phyloP scores from a whole-genome alignment of 2,113 vertebrate genomes.

The Sphyrna mokarran region DNA sequence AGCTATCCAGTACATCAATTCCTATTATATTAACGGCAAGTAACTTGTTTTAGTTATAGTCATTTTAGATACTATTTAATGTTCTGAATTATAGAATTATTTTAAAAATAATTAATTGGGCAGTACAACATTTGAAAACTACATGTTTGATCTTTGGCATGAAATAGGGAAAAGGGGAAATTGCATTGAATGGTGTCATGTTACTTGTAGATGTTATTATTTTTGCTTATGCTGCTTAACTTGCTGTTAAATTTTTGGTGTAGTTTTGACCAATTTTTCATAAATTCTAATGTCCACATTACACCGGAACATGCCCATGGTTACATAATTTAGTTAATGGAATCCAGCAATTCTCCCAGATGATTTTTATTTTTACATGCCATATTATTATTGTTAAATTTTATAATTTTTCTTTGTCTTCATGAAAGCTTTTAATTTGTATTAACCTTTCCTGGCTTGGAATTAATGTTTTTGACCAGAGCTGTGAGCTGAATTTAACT shows the following conservation, averaged over 20 bases:
- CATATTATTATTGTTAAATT: not conserved
- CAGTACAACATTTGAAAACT: not conserved
- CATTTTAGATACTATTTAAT: not conserved
- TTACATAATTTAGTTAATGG: not conserved
- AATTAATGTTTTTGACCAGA: no score
- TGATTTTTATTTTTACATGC: slow-evolving; percentile 12
- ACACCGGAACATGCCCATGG: not conserved
- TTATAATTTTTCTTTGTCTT: not conserved
- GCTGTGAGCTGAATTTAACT: no score
- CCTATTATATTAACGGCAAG: slow-evolving; percentile 96
- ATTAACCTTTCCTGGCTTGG: no score
- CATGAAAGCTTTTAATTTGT: no score
- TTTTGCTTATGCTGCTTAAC: not conserved
- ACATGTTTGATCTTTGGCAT: not conserved
- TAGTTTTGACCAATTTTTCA: slow-evolving; percentile 21
- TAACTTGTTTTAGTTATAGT: slow-evolving; percentile 15
- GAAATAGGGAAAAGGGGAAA: not conserved
- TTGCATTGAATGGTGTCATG: not conserved
- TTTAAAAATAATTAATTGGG: not conserved
- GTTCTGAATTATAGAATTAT: not conserved
- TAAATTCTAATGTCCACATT: not conserved
- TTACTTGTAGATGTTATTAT: not conserved
- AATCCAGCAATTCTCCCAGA: not conserved
- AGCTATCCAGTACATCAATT: slow-evolving; percentile 98
- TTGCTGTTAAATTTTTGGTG: not conserved